Conservation (phyloP, 2,888 invertebrate genomes). For the Aleiodes leptofemur region DNA sequence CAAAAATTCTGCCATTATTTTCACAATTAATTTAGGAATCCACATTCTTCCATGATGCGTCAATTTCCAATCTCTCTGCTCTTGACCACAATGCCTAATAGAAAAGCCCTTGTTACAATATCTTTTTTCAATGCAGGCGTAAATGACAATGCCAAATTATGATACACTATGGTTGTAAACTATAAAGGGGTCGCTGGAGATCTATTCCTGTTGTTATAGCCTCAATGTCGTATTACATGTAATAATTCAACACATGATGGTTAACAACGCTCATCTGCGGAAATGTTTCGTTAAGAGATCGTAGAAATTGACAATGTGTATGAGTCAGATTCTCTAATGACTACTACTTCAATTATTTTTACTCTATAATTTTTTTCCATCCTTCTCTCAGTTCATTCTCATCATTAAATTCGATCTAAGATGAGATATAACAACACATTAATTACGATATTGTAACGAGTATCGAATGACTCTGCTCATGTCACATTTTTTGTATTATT, state of each 20-base stretch:
- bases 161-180: neutral
- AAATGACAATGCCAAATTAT: neutral
- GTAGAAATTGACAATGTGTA: conserved; percentile 13
- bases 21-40: too few species aligned
- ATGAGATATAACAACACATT: too few species aligned
- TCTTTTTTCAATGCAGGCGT: conserved; percentile 19
- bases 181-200: neutral
- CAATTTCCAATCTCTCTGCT: neutral
- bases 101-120: conserved; percentile 2
- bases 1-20: too few species aligned
- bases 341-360: neutral
- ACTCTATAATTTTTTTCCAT: neutral
- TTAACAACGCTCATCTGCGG: conserved; percentile 24
- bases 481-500: neutral
- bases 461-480: neutral
- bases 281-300: conserved; percentile 34
- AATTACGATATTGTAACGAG: too few species aligned
- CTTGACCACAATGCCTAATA: neutral
- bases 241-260: conserved; percentile 4
- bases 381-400: too few species aligned
- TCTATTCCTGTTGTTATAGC: conserved; percentile 13
- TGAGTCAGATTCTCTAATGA: conserved; percentile 31
- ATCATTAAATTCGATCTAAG: too few species aligned
- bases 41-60: too few species aligned
- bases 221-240: conserved; percentile 22